These are phyloP conservation scores for Formica selysi DNA, from an alignment of 1,140 invertebrate genomes.

Conservation along the genomic window DNA sequence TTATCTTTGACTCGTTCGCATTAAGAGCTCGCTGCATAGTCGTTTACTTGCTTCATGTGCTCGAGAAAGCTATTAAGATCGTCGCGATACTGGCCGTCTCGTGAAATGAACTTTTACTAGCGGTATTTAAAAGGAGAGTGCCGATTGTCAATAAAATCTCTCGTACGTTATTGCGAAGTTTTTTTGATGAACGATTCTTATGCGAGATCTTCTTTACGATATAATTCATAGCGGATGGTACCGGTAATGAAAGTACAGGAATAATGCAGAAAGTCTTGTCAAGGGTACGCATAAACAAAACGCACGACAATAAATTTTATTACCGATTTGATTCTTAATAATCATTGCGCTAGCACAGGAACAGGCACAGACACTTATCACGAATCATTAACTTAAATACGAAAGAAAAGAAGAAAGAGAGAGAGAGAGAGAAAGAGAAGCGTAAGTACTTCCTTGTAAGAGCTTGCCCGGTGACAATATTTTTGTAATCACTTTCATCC, in stretches of 20 bases:
- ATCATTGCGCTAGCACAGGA: neutral
- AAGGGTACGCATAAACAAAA: neutral
- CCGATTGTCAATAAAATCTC: constrained; percentile 67
- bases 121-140: constrained; percentile 27
- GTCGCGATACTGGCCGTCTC: constrained; percentile 5
- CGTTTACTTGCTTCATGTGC: constrained; percentile 41
- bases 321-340: constrained; percentile 41
- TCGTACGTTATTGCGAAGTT: constrained; percentile 22
- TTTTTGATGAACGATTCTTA: constrained; percentile 45
- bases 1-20: constrained; percentile 40
- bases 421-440: neutral
- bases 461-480: constrained; percentile 51
- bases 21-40: constrained; percentile 37
- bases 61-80: constrained; percentile 57
- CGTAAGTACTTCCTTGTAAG: constrained; percentile 35
- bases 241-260: constrained; percentile 1
- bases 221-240: neutral
- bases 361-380: constrained; percentile 41
- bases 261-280: constrained; percentile 15
- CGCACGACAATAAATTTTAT: constrained; percentile 9
- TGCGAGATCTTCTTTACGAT: neutral
- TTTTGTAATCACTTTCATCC: constrained; percentile 65
- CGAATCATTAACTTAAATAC: constrained; percentile 52
- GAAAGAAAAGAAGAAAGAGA: neutral
- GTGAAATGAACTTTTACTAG: constrained; percentile 25